Percentiles rank a stretch among this genome's conserved stretches.
These are phyloP conservation scores for Fundulus diaphanus DNA, from an alignment of 2,797 vertebrate genomes.

Conservation along the genomic window DNA sequence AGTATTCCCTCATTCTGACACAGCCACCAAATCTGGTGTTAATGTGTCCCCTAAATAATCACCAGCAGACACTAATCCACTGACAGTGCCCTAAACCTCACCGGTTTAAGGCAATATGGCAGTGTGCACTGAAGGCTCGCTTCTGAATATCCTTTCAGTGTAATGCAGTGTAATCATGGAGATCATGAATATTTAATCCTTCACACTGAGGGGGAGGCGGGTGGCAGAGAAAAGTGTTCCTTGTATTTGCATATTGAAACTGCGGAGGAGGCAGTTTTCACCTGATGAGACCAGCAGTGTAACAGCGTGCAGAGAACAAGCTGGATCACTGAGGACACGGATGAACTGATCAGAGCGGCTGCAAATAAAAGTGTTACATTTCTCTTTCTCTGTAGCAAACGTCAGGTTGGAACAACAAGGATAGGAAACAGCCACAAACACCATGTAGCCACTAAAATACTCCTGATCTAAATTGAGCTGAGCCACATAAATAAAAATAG, in stretches of 20 bases:
- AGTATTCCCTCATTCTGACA: background rate
- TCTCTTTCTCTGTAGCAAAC: constrained; percentile 3
- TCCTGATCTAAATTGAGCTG: background rate
- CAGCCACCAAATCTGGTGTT: background rate
- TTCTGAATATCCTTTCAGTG: constrained; percentile 21
- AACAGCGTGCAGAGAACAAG: constrained; percentile 25
- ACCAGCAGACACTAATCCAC: constrained; percentile 16
- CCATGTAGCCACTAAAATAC: background rate
- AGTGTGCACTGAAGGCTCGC: background rate
- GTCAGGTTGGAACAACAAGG: background rate
- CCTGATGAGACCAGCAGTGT: constrained; percentile 42
- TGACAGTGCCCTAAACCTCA: constrained; percentile 6
- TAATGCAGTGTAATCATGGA: constrained; percentile 50
- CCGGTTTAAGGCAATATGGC: constrained; percentile 8
- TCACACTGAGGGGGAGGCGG: constrained; percentile 40
- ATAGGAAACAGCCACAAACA: background rate
- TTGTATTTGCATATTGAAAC: constrained; percentile 65
- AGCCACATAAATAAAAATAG: constrained; percentile 24
- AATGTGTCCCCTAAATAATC: constrained; percentile 18
- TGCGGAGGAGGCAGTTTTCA: constrained; percentile 51
- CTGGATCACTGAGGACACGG: background rate
- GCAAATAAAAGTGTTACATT: background rate
- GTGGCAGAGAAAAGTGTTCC: constrained; percentile 42
- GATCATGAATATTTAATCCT: constrained; percentile 72
- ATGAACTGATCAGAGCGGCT: background rate